Conservation (phyloP, 2,797 vertebrate genomes). For the Lepilemur ruficaudatus region DNA sequence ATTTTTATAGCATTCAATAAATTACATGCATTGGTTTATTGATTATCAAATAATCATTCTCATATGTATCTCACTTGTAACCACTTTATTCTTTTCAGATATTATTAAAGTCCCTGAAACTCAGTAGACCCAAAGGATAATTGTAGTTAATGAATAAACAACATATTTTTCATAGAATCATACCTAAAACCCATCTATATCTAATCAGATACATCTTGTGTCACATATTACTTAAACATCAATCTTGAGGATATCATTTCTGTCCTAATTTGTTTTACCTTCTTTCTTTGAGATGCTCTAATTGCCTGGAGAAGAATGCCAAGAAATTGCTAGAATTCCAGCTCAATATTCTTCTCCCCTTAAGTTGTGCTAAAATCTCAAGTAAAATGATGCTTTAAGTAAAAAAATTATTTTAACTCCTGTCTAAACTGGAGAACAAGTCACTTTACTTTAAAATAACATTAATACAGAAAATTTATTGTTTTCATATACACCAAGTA, state of each 20-base stretch:
- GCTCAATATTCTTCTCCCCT: neutral
- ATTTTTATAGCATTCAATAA: neutral
- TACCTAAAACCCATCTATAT: neutral
- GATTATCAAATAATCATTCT: neutral
- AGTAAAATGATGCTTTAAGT: neutral
- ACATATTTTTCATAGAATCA: neutral
- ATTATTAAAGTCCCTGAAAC: neutral
- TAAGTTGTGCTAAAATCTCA: neutral
- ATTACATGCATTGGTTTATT: neutral
- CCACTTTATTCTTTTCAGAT: neutral
- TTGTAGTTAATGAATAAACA: neutral
- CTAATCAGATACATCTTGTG: neutral
- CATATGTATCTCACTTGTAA: neutral
- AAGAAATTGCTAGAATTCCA: neutral
- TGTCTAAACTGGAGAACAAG: neutral
- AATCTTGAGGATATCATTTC: neutral
- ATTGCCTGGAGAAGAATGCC: neutral
- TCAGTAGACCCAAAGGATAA: neutral
- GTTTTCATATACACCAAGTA: neutral
- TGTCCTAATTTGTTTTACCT: neutral
- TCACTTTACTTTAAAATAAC: neutral
- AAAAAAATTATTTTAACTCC: neutral
- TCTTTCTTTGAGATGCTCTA: neutral
- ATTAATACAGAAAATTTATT: neutral
- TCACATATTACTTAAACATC: neutral